Conservation (phyloP, 1,140 invertebrate species). For the Papilio helenus region DNA sequence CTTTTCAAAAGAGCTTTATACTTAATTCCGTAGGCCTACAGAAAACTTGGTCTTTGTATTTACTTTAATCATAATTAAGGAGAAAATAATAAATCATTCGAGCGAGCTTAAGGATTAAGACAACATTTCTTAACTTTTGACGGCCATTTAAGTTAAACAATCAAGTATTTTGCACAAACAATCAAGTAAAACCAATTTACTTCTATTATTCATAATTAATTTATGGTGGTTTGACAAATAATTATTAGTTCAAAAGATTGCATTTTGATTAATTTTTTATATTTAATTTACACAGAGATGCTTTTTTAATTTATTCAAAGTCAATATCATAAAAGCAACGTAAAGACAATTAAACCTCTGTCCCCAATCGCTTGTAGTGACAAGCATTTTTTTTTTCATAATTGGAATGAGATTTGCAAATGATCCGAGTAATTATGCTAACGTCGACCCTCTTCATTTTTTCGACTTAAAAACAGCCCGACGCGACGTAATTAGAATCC, state of each 20-base stretch:
- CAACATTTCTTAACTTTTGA: neutral
- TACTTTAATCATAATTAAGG: slow-evolving; percentile 50
- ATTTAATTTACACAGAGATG: neutral
- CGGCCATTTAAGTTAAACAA: neutral
- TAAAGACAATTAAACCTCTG: slow-evolving; percentile 51
- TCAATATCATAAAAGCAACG: slow-evolving; percentile 25
- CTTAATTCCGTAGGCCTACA: slow-evolving; percentile 35
- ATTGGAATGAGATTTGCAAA: slow-evolving; percentile 76
- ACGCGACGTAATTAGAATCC: slow-evolving; percentile 60
- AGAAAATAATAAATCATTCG: slow-evolving; percentile 31
- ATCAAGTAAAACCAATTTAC: neutral
- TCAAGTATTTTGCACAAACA: neutral
- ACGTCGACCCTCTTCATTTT: slow-evolving; percentile 80
- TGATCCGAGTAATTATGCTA: slow-evolving; percentile 80
- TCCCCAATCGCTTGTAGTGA: slow-evolving; percentile 63
- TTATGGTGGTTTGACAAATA: neutral
- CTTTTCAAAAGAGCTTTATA: slow-evolving; percentile 37
- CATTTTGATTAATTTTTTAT: neutral
- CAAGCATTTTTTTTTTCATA: slow-evolving; percentile 72
- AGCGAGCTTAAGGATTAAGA: slow-evolving; percentile 7
- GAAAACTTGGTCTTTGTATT: slow-evolving; percentile 52
- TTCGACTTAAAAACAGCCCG: slow-evolving; percentile 51
- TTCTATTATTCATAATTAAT: neutral
- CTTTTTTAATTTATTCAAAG: neutral
- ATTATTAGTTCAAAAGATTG: no score